Evolutionary conservation across 2,113 vertebrate species (phyloP), one percentile per base, ranked within the genome.

Genomic region (Phalacrocorax pelagicus): DNA sequence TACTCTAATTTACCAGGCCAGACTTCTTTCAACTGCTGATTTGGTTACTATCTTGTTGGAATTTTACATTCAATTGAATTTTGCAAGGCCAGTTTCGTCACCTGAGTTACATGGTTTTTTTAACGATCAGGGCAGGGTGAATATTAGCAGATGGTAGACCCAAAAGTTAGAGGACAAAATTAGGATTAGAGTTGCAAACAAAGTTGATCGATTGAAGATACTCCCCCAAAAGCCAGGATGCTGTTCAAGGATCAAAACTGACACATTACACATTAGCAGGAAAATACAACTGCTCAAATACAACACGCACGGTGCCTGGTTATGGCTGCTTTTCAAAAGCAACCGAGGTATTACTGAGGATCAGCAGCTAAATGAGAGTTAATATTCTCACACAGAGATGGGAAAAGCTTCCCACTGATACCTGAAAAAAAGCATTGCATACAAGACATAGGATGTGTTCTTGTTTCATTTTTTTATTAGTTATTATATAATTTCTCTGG

Each of bases 301-400:
- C 8, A 46, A 10, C 15, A 16, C 0, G 5, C 51, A 19, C 2
- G 2, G 36, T 54, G 52, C 18, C 18, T 22, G 20, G 27, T 26
- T 51, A 34, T 3, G 16, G 59, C 23, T 46, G 34, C 71, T 3
- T 26, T 49, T 73, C 57, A 34, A 19, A 55, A 55, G 38, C 38
- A 66, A 44, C 26, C 0, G 3, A 62, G 49, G 15, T 36, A 11
- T 34, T 40, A 6, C 17, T 47, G 38, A 72, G 34, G 29, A 40
- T 78, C 46, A 27, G 16, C 63, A 59, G 46, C 21, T 62, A 55
- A 55, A 49, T 13, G 10, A 65, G 32, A 69, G 24, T 32, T 40
- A 18, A 51, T 40, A 23, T 36, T 66, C 51, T 86, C 18, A 38
- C 44, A 38, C 0, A 0, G 49, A 83, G 49, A n/a, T 8, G 5